Evolutionary conservation across 2,888 invertebrate genomes (phyloP).

Genomic region (Macropis europaea): DNA sequence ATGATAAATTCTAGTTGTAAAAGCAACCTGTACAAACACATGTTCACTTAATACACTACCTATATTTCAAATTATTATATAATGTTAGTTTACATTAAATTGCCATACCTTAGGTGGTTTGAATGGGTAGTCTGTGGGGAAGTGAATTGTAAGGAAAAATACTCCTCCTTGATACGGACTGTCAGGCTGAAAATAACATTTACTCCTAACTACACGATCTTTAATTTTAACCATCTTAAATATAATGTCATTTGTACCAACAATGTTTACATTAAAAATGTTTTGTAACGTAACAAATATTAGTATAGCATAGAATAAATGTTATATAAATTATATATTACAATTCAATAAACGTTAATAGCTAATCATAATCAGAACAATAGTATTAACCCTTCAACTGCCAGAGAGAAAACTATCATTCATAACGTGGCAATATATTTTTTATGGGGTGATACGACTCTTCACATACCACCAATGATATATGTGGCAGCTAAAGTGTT

Average conservation of each 20-base stretch:
- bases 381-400: no score
- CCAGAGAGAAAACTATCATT: no score
- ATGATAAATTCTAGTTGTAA: constrained; percentile 99
- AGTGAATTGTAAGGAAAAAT: constrained; percentile 99
- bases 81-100: neutral
- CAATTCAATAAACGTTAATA: neutral
- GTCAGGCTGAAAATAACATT: constrained; percentile 90
- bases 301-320: no score
- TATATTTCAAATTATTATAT: neutral
- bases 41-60: neutral
- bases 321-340: neutral
- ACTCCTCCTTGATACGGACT: constrained; percentile 99
- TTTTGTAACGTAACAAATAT: neutral
- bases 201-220: constrained; percentile 24
- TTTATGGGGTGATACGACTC: no score
- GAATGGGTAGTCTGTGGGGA: constrained; percentile 99
- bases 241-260: neutral
- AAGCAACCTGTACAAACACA: constrained; percentile 87
- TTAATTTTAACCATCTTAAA: neutral
- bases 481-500: no score
- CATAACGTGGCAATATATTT: no score
- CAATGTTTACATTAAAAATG: neutral
- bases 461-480: no score
- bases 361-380: neutral
- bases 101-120: constrained; percentile 97